Base-by-base conservation (phyloP, 2,113 vertebrate genomes). In the Festucalex cinctus region DNA sequence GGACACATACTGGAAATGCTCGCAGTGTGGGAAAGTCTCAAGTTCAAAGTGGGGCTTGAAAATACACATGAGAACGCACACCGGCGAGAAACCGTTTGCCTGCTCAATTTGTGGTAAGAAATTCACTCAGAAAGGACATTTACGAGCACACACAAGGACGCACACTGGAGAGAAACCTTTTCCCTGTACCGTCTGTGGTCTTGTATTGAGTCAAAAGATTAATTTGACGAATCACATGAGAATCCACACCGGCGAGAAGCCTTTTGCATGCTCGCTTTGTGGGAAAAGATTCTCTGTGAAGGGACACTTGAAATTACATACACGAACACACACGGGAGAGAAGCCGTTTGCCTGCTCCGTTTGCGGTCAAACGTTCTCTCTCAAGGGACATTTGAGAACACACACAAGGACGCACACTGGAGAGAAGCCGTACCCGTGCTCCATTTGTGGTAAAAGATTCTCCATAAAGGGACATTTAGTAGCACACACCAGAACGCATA, bases 151-250 rank as follows among this genome's bases (percentile, higher is more conserved):
- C 51, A 26, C 51, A 13, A 13, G 51, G 26, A 54, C 51, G 2
- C 51, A 54, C 51, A 54, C 51, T 6, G 51, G 51, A 22, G 51
- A 54, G 51, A 54, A 54, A 54, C 51, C 51, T 14, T 54, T 54
- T 26, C 51, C 51, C 12, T 54, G 51, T 12, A 54, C 51, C 6
- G 22, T 54, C 22, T 54, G 51, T 14, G 51, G 51, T 26, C 22
- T 54, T 24, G 51, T 54, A 13, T 54, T 54, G 10, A 54, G 51
- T 57, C 54, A 57, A 57, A 57, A 28, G 6, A 14, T 28, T 7
- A 57, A 28, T 28, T 57, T 57, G 16, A 57, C 54, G 3, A 57
- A 57, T 57, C 54, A 57, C 54, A 57, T 57, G 54, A 16, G 54
- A 32, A 57, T 57, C 32, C 54, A 57, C 26, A 57, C 54, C 8